Evolutionary conservation across 2,888 invertebrate genomes (phyloP), one percentile per base, ranked within the genome.

Genomic region (Argyresthia albistria): DNA sequence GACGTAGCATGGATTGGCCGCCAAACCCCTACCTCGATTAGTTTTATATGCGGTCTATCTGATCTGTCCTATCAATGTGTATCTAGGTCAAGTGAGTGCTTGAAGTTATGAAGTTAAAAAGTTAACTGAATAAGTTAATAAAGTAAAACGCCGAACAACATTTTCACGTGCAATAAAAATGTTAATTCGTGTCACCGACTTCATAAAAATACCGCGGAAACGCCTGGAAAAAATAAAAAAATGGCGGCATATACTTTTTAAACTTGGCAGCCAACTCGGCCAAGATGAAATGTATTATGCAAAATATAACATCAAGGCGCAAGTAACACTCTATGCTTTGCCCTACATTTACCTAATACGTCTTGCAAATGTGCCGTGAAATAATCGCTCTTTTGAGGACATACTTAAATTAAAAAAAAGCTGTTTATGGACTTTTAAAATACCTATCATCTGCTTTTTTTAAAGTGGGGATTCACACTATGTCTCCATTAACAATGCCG

Each of bases 311-410:
- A 54, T 55, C 42, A 50, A 51, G 50, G 47, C 51, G 48, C 52
- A 57, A 58, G 56, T 57, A 54, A 52, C 54, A 53, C 60, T 57
- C 56, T 58, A 8, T 25, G 47, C 59, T 69, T 63, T 78, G 80
- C 75, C 80, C 80, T 66, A 80, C 72, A 80, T 80, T 70, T 62
- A 63, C 69, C 71, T 78, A 78, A 79, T 79, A 78, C 73, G 64
- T 69, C 70, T 67, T 62, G 60, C 58, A 59, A 46, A 46, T 46
- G 25, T 14, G 46, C n/a, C 46, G n/a, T 35, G 11, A 46, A 46
- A 46, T 12, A 43, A 43, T 43, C 46, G 35, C 46, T n/a, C 46
- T 46, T 25, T 25, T 46, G 25, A 25, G 25, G 25, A 11, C 46
- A 46, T 46, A n/a, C 46, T 35, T 46, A 35, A 46, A 46, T 46